Conservation (phyloP, 1,140 invertebrate genomes). For the Drosophila pruinosa region DNA sequence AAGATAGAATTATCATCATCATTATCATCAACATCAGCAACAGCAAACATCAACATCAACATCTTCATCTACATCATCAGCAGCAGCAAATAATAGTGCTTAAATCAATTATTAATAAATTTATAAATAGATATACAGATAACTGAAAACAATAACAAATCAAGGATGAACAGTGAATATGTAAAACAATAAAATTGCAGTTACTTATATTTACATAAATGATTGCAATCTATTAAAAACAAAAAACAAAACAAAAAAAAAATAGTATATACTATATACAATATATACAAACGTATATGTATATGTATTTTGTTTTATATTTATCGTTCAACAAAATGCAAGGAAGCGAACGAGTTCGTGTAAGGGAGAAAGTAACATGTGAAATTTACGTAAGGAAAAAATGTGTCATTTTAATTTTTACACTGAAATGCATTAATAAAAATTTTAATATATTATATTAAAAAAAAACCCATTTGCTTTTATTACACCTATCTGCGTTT, state of each 20-base stretch:
- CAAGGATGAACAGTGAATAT: constrained; percentile 62
- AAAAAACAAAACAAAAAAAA: constrained; percentile 18
- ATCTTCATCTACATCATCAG: constrained; percentile 14
- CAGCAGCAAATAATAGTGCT: constrained; percentile 49
- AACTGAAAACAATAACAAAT: constrained; percentile 52
- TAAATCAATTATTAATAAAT: constrained; percentile 66
- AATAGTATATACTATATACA: constrained; percentile 28
- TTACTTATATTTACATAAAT: constrained; percentile 51
- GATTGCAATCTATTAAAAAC: constrained; percentile 49
- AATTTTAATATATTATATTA: constrained; percentile 73
- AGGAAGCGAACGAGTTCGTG: constrained; percentile 31
- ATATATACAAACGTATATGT: constrained; percentile 29
- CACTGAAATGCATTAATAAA: constrained; percentile 75
- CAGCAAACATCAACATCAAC: constrained; percentile 14
- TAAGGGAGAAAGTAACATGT: constrained; percentile 54
- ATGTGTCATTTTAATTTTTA: constrained; percentile 76
- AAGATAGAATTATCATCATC: constrained; percentile 6
- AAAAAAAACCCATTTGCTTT: constrained; percentile 23
- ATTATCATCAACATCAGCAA: constrained; percentile 10
- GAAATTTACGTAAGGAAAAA: constrained; percentile 71
- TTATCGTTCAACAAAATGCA: constrained; percentile 58
- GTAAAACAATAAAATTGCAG: constrained; percentile 70
- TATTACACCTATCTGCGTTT: neutral
- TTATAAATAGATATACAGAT: constrained; percentile 41
- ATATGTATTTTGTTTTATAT: constrained; percentile 64